Base-by-base conservation (phyloP, 2,113 vertebrate genomes). In the Pterocles gutturalis region DNA sequence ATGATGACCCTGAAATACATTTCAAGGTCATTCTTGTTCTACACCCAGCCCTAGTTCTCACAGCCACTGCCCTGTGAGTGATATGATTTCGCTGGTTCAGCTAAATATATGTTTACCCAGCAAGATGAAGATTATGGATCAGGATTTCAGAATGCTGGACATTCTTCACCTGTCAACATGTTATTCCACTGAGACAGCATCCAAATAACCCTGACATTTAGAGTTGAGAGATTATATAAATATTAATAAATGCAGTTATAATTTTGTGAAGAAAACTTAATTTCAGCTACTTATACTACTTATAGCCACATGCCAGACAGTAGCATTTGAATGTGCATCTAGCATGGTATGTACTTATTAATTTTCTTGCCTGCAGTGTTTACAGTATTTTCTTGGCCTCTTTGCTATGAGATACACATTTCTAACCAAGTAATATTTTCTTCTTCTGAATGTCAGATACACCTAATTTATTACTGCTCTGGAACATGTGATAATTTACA, bases 341-440 rank as follows among this genome's bases (percentile, higher is more conserved):
- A 69, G 54, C 17, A 51, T 18, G 17, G 17, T 62, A 66, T 45
- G 38, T 65, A 78, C 76, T 90, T 84, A 61, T 31, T 78, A 19
- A 73, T 89, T 95, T 93, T 93, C 60, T 96, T 83, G 65, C 61
- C 41, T 83, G 61, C 66, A 95, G 43, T 33, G 17, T 92, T 96
- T 94, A 90, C 26, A 87, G 34, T 58, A 81, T 93, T 95, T 86
- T 97, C 75, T 77, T 79, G 49, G 22, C 51, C 57, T 43, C 26
- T 95, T 89, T 94, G 72, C 82, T 92, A 38, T 51, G 20, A 87
- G 62, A 81, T 33, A 61, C 24, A 91, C 48, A 81, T 90, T 92
- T 85, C 48, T 66, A 88, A 41, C 49, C 76, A 97, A 90, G 77
- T 48, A 93, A 51, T 62, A 83, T 86, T 78, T 95, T 89, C 33